Percentiles rank a stretch among this genome's conserved stretches.
Conservation (phyloP, 2,888 invertebrate genomes). For the Mimachlamys varia region DNA sequence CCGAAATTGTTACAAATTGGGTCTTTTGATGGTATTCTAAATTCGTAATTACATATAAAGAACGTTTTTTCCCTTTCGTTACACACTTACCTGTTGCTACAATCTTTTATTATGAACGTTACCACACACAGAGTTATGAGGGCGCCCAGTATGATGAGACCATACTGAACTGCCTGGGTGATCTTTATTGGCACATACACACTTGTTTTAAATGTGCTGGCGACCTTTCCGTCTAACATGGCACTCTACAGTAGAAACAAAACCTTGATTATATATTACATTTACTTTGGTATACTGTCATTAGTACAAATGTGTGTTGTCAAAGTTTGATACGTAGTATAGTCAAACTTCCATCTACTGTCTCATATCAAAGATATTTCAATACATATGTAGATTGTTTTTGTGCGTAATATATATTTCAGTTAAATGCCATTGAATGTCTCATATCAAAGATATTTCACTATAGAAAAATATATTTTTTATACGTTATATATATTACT, state of each 20-base stretch:
- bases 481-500: too few species aligned
- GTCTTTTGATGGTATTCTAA: not conserved
- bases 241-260: constrained; percentile 60
- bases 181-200: constrained; percentile 58
- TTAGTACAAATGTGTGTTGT: too few species aligned
- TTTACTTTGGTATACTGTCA: too few species aligned
- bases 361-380: too few species aligned
- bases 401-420: too few species aligned
- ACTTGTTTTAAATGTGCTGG: constrained; percentile 63
- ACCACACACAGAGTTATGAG: constrained; percentile 55
- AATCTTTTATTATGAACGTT: constrained; percentile 43
- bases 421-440: too few species aligned
- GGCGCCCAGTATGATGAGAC: constrained; percentile 62
- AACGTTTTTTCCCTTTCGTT: not conserved
- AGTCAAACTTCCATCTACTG: too few species aligned
- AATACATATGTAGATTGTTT: too few species aligned
- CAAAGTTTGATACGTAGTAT: too few species aligned
- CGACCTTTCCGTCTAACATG: constrained; percentile 63
- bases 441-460: too few species aligned
- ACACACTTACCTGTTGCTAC: not conserved
- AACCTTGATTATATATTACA: not conserved
- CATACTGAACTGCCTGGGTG: constrained; percentile 62
- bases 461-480: too few species aligned
- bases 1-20: not conserved
- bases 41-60: not conserved